phyloP scores from a whole-genome alignment of 2,888 invertebrate genomes.

The Proisotoma minuta region DNA sequence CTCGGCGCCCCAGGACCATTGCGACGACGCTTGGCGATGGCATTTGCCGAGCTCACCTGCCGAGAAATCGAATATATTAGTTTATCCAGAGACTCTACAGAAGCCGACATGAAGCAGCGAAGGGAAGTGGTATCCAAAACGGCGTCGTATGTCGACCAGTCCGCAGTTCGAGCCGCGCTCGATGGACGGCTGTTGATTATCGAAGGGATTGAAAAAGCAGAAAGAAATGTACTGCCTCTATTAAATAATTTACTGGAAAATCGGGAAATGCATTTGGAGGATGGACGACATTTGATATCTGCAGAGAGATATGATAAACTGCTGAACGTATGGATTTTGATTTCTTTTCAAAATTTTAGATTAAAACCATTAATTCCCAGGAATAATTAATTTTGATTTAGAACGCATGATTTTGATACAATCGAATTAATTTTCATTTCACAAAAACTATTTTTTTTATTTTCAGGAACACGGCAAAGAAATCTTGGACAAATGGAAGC shows the following conservation, averaged over 20 bases:
- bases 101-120: constrained; percentile 92
- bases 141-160: constrained; percentile 89
- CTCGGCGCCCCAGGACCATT: constrained; percentile 84
- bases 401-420: too few species aligned
- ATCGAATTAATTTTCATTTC: too few species aligned
- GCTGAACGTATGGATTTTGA: constrained; percentile 60
- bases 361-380: too few species aligned
- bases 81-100: constrained; percentile 90
- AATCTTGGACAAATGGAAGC: constrained; percentile 76
- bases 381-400: too few species aligned
- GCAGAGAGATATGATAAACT: constrained; percentile 84
- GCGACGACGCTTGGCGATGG: constrained; percentile 75
- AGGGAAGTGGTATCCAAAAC: constrained; percentile 83
- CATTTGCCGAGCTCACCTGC: constrained; percentile 81
- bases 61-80: constrained; percentile 90
- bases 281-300: constrained; percentile 87
- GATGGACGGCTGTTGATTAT: constrained; percentile 82
- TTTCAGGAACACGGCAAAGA: constrained; percentile 69
- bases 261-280: constrained; percentile 96
- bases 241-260: constrained; percentile 94
- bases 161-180: constrained; percentile 86
- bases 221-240: constrained; percentile 92
- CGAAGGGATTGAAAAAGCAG: constrained; percentile 96
- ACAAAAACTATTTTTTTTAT: constrained; percentile 3
- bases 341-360: not conserved